Base-by-base conservation (phyloP, 2,113 vertebrate genomes). In the Gambusia holbrooki region DNA sequence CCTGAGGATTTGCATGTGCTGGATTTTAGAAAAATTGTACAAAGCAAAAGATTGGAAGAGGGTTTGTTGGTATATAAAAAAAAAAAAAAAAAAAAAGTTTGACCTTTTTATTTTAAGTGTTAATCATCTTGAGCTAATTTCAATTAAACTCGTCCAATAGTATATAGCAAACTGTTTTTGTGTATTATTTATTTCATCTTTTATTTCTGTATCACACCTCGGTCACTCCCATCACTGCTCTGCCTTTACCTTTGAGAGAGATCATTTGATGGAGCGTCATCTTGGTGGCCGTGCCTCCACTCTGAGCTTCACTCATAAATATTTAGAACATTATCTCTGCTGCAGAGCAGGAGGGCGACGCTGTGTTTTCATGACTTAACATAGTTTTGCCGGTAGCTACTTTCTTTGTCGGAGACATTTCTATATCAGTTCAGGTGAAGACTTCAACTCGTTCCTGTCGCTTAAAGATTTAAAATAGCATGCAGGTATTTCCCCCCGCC, bases 251-350 rank as follows among this genome's bases (percentile, higher is more conserved):
- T 79, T 63, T 60, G 64, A 80, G 73, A 71, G 28, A 61, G 30
- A 40, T 66, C 27, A 69, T 74, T 62, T 61, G 3, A 17, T 77
- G 64, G 14, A 15, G 28, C 64, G 66, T 71, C 65, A 79, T 73
- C 72, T 62, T 85, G 71, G 67, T 87, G 71, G 79, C 33, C 48
- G 19, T 10, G 4, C 62, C 13, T 74, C 33, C 33, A 30, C 70
- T 22, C 27, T 63, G 32, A 51, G 62, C 51, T 80, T 65, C 35
- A 40, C 54, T 79, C 83, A 93, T 84, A 92, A 92, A 90, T 82
- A 84, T 4, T 13, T 40, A 58, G 61, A 88, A 40, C 68, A 69
- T 29, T 45, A 28, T 60, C 60, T 4, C 7, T 69, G 62, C 29
- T 67, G 70, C 73, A 86, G 76, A 82, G 64, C 15, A 78, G 70